phyloP scores from a whole-genome alignment of 2,888 invertebrate genomes.

The Amorpha juglandis region DNA sequence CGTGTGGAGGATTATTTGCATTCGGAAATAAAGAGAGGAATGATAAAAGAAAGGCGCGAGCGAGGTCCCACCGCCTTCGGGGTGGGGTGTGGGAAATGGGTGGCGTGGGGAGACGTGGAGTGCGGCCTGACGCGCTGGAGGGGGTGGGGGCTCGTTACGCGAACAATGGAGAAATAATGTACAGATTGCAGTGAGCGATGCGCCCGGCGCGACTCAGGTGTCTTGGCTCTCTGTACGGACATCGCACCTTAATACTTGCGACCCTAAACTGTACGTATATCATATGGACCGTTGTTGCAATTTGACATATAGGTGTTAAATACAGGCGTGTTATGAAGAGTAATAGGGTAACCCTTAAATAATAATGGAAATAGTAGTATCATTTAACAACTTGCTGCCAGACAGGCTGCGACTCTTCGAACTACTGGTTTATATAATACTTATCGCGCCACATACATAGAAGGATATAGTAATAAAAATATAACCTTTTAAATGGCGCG shows the following conservation, averaged over 20 bases:
- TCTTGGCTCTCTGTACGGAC: slow-evolving; percentile 74
- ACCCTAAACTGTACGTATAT: not conserved
- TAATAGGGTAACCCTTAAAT: not conserved
- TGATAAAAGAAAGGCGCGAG: slow-evolving; percentile 85
- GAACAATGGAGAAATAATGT: slow-evolving; percentile 85
- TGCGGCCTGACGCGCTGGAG: slow-evolving; percentile 52
- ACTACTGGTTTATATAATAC: too few species aligned
- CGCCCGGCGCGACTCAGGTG: slow-evolving; percentile 83
- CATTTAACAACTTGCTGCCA: too few species aligned
- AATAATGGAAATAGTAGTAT: not conserved
- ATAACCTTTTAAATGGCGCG: too few species aligned
- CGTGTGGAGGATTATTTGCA: slow-evolving; percentile 86
- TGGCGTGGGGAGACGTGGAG: slow-evolving; percentile 54
- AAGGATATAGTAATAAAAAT: too few species aligned
- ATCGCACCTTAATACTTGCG: slow-evolving; percentile 53
- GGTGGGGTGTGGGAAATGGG: slow-evolving; percentile 81
- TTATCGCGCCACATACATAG: too few species aligned
- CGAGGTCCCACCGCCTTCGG: slow-evolving; percentile 81
- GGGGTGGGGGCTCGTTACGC: slow-evolving; percentile 81
- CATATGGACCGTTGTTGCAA: not conserved
- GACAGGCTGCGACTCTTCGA: too few species aligned
- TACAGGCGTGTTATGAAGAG: not conserved
- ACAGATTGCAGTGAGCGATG: slow-evolving; percentile 85
- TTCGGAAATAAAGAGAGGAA: slow-evolving; percentile 85
- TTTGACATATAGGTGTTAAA: not conserved